These are phyloP conservation scores for Bombus soroeensis DNA, from an alignment of 1,140 invertebrate genomes.

Conservation along the genomic window DNA sequence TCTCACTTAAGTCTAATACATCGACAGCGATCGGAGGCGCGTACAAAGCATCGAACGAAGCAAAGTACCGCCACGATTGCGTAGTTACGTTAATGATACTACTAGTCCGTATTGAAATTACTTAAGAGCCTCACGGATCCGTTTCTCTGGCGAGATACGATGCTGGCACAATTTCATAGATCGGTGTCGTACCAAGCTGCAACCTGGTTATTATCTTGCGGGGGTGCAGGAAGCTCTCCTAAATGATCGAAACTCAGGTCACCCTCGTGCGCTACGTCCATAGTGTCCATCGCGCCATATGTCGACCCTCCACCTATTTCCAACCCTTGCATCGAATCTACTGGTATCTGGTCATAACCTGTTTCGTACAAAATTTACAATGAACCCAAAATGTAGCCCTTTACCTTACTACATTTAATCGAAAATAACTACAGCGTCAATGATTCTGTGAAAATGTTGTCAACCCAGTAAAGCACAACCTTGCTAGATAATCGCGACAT, in stretches of 20 bases:
- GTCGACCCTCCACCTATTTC: conserved; percentile 91
- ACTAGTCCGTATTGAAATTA: conserved; percentile 55
- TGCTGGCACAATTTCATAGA: conserved; percentile 85
- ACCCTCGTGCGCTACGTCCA: conserved; percentile 91
- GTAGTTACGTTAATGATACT: conserved; percentile 71
- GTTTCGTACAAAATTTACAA: conserved; percentile 56
- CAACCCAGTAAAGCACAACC: conserved; percentile 47
- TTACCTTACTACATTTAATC: neutral
- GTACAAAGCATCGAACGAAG: conserved; percentile 57
- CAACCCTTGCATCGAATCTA: conserved; percentile 97
- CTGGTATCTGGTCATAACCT: conserved; percentile 98
- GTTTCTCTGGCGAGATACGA: conserved; percentile 47
- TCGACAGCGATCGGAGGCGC: conserved; percentile 72
- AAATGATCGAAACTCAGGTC: conserved; percentile 93
- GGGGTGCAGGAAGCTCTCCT: conserved; percentile 92
- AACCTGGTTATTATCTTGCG: conserved; percentile 94
- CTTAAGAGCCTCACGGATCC: conserved; percentile 51
- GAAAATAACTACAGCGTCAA: conserved; percentile 28
- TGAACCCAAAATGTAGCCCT: conserved; percentile 11
- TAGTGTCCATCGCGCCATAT: conserved; percentile 91
- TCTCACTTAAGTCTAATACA: conserved; percentile 79
- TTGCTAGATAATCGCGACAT: conserved; percentile 13
- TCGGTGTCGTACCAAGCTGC: conserved; percentile 98
- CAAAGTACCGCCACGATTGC: conserved; percentile 59
- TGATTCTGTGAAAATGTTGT: conserved; percentile 10